Base-by-base conservation (phyloP, 1,140 invertebrate species). In the Leptoteleia sp. region DNA sequence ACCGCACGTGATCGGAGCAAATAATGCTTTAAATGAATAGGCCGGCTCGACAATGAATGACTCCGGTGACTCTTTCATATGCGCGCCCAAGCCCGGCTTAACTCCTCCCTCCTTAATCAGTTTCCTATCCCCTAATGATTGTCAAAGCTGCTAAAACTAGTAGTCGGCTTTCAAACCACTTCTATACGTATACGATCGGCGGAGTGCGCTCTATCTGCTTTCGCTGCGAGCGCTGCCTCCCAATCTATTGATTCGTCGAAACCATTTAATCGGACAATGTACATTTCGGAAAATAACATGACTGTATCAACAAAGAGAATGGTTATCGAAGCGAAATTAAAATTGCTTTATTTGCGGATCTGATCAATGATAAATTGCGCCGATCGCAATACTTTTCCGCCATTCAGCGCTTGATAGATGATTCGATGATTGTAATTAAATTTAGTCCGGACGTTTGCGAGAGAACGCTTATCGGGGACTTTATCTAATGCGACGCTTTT, bases 91-190 rank as follows among this genome's bases (percentile, higher is more conserved):
- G 77, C 71, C 81, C 54, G 64, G 82, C 83, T 83, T 83, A 86
- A 83, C 73, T 83, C 77, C 70, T 52, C 76, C 54, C 38, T 79
- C 76, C 82, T 83, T 89, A 88, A 88, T 88, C 87, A 88, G 86
- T 85, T 86, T 80, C 70, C 84, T 81, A 88, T 87, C 85, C 85
- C 86, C 85, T 88, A 87, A 88, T 88, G 82, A 88, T 88, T 86
- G 82, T 80, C 80, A 78, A 70, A 77, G 82, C 82, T 82, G 75
- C 78, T 80, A 75, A 68, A 76, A 70, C 72, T 78, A 67, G 43
- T 72, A 68, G 76, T 48, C 55, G 67, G 70, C 76, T 79, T 70
- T 70, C 70, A 64, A n/a, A 48, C 61, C 61, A 73, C 50, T 48
- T 68, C 43, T 62, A 62, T 55, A 64, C 40, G 42, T 55, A 48